Evolutionary conservation across 1,140 invertebrate genomes (phyloP), one percentile per base, ranked within the genome.

Genomic region (Parasteatoda tepidariorum): DNA sequence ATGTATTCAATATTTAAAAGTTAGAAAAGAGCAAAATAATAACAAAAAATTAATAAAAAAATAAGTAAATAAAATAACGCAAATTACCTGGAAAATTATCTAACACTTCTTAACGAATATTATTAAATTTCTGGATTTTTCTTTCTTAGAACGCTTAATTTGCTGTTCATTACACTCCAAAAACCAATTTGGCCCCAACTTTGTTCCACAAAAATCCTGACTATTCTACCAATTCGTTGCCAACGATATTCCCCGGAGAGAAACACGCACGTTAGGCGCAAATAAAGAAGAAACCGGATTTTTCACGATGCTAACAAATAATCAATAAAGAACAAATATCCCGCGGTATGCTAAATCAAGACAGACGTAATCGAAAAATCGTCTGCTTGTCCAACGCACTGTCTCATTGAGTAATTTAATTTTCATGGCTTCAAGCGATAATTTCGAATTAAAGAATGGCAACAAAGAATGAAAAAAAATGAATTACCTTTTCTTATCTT

Each of bases 351-450:
- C 13, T 7, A 59, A 59, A 59, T 59, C 57, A 59, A 24, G 3
- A 24, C 57, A n/a, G 24, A 59, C 13, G 13, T 13, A n/a, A 59
- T n/a, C n/a, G 13, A 22, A 59, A 59, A 24, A 59, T 26, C 18
- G n/a, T n/a, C 18, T 59, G 18, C 24, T 59, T 18, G 3, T 59
- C 57, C 57, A 24, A 24, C 57, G 9, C 4, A 13, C 38, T 48
- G 38, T 59, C 57, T 59, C 57, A n/a, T 59, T 59, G 57, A 59
- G 57, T 59, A 59, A 59, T 59, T 59, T 59, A 59, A 59, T 59
- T 59, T 26, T 59, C n/a, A 24, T 59, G 57, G 57, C 57, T 59
- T n/a, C 2, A 22, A 59, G 57, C 57, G 13, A 59, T 59, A 59
- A 59, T 59, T 59, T 59, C 18, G 18, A 59, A 24, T 59, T n/a